phyloP scores from a whole-genome alignment of 2,888 invertebrate species.

The Peribatodes rhomboidaria region DNA sequence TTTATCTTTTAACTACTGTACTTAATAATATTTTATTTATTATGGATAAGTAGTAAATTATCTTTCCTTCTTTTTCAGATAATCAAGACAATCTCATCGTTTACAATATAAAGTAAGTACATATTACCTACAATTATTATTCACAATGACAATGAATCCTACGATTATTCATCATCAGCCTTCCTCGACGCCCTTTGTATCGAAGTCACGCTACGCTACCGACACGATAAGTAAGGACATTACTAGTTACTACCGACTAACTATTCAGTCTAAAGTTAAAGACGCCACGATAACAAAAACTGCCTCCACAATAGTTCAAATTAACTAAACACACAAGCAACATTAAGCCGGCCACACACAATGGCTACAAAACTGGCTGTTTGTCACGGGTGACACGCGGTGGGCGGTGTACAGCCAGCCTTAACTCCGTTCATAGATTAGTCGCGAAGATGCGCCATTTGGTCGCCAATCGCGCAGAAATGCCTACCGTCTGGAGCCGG shows the following conservation, averaged over 20 bases:
- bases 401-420: conserved; percentile 55
- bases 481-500: conserved; percentile 29
- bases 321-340: conserved; percentile 40
- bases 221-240: no score
- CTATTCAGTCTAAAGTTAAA: conserved; percentile 4
- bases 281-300: conserved; percentile 38
- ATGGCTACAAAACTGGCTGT: conserved; percentile 52
- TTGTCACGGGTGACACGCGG: conserved; percentile 49
- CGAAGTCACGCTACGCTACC: no score
- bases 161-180: no score
- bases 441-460: conserved; percentile 40
- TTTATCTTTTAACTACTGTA: no score
- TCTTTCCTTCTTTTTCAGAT: conserved; percentile 12
- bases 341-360: conserved; percentile 51
- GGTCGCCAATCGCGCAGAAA: conserved; percentile 40
- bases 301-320: conserved; percentile 35
- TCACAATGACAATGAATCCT: no score
- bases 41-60: no score
- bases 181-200: not conserved
- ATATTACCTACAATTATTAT: no score
- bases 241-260: no score
- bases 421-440: conserved; percentile 47
- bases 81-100: not conserved
- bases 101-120: not conserved
- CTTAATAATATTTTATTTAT: no score